These are phyloP conservation scores for Anthoscopus minutus DNA, from an alignment of 2,113 vertebrate species.

Conservation along the genomic window DNA sequence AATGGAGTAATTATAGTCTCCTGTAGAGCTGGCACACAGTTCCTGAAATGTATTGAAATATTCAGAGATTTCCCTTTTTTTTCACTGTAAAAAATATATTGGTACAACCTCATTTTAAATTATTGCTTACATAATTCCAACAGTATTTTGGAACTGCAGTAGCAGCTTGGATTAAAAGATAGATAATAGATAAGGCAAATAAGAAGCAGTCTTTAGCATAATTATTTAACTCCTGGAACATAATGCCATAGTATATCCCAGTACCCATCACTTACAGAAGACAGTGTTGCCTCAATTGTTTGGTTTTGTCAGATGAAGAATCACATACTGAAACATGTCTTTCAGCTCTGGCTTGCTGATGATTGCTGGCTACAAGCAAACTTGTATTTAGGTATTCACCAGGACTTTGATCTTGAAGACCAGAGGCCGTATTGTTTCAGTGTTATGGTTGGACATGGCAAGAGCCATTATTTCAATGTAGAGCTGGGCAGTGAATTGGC, in stretches of 20 bases:
- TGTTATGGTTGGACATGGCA: constrained; percentile 81
- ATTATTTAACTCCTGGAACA: neutral
- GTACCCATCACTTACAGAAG: neutral
- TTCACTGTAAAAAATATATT: neutral
- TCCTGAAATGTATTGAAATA: neutral
- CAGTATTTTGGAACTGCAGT: neutral
- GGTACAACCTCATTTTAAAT: neutral
- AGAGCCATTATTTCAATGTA: constrained; percentile 84
- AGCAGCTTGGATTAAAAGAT: neutral
- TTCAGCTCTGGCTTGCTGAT: constrained; percentile 86
- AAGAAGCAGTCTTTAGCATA: neutral
- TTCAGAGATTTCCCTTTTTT: neutral
- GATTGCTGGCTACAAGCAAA: constrained; percentile 88
- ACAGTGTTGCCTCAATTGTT: neutral
- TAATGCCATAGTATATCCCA: neutral
- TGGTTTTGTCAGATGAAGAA: constrained; percentile 8
- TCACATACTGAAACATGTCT: constrained; percentile 47
- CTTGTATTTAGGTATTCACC: constrained; percentile 81
- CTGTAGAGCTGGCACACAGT: neutral
- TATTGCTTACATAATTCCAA: neutral
- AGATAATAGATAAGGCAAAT: neutral
- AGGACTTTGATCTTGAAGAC: constrained; percentile 80
- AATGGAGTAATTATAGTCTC: neutral
- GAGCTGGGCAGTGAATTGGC: constrained; percentile 85
- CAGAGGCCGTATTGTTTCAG: constrained; percentile 85